These are phyloP conservation scores for Meandrina meandrites DNA, from an alignment of 92 coral and sea anemone genomes.

Conservation along the genomic window DNA sequence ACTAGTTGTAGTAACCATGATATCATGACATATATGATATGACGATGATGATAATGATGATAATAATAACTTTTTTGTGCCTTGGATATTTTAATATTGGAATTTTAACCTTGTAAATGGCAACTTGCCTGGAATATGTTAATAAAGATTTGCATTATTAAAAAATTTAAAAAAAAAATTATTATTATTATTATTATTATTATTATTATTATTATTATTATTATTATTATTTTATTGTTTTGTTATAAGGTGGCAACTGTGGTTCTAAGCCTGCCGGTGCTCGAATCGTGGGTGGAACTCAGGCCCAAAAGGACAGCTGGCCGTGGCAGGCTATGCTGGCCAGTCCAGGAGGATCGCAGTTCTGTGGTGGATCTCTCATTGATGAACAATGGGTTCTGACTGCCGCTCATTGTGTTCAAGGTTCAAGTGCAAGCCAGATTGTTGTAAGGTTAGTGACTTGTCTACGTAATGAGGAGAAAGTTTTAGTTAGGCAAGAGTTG, in stretches of 20 bases:
- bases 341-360: slow-evolving; percentile 31
- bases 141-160: too few species aligned
- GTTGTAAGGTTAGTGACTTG: slow-evolving; percentile 6
- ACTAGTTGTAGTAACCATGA: too few species aligned
- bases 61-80: too few species aligned
- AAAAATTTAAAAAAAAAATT: too few species aligned
- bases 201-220: background rate
- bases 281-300: slow-evolving; percentile 42
- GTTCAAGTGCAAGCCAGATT: background rate
- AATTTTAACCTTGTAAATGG: too few species aligned
- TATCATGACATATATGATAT: too few species aligned
- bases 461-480: too few species aligned
- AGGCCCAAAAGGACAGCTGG: slow-evolving; percentile 43
- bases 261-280: slow-evolving; percentile 32
- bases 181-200: too few species aligned
- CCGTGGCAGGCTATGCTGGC: slow-evolving; percentile 58
- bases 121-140: too few species aligned
- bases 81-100: too few species aligned
- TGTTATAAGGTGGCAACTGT: background rate
- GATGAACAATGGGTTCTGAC: slow-evolving; percentile 42
- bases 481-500: too few species aligned
- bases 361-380: slow-evolving; percentile 51
- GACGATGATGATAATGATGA: too few species aligned
- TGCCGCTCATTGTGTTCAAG: slow-evolving; percentile 54
- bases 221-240: background rate